phyloP scores from a whole-genome alignment of 1,140 invertebrate genomes.

The Gryllus bimaculatus region DNA sequence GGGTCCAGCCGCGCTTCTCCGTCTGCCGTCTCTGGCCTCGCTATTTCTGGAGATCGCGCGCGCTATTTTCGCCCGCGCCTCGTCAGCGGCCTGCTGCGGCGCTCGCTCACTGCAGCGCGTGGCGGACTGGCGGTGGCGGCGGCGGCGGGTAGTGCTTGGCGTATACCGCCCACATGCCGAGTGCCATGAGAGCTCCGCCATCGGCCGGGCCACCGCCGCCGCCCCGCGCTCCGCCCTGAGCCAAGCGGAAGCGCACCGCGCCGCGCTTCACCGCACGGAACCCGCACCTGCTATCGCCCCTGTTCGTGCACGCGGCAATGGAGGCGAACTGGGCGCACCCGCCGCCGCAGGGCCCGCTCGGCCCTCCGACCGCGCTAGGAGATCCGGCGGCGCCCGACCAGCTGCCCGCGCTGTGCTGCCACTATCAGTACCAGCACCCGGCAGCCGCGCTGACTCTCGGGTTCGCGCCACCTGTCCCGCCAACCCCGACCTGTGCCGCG shows the following conservation, averaged over 20 bases:
- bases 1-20: no score
- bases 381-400: neutral
- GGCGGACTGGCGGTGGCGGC: neutral
- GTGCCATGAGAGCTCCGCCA: neutral
- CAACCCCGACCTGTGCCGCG: neutral
- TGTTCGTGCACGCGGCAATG: neutral
- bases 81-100: neutral
- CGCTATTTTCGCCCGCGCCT: neutral
- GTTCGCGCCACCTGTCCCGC: neutral
- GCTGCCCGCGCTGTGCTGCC: neutral
- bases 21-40: no score
- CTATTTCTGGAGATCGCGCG: neutral
- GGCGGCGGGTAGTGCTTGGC: neutral
- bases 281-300: neutral
- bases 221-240: neutral
- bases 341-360: neutral
- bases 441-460: conserved; percentile 14
- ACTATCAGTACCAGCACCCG: neutral
- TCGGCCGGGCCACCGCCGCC: neutral
- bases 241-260: no score
- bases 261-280: no score
- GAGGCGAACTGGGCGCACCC: conserved; percentile 16
- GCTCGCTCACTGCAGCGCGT: neutral
- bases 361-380: neutral
- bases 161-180: neutral